Conservation (phyloP, 2,113 vertebrate genomes). For the Sebastes schlegelii region DNA sequence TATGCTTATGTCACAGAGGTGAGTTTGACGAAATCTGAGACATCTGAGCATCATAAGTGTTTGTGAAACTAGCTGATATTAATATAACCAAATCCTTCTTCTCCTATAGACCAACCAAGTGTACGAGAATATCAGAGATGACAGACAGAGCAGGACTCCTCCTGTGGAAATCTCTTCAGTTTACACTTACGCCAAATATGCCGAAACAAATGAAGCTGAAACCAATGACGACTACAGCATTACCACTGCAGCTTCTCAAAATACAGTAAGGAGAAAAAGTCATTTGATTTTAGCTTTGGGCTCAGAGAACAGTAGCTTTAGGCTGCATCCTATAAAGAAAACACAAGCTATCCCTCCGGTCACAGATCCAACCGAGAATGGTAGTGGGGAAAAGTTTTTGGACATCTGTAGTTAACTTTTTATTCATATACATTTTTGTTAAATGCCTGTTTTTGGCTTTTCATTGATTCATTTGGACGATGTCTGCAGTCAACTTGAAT, state of each 20-base stretch:
- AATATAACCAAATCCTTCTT: background rate
- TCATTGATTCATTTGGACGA: too few relatives aligned
- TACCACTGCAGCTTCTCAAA: background rate
- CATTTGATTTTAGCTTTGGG: background rate
- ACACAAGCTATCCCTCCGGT: background rate
- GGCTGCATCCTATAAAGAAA: too few relatives aligned
- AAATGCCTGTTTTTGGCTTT: too few relatives aligned
- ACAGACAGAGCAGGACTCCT: background rate
- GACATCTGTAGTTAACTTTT: too few relatives aligned
- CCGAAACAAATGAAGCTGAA: background rate
- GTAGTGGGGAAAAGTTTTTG: too few relatives aligned
- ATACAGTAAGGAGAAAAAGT: conserved; percentile 3
- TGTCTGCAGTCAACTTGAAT: too few relatives aligned
- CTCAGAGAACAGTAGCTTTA: background rate
- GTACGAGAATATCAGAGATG: background rate
- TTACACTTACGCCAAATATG: background rate
- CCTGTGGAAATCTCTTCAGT: background rate
- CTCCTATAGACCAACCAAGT: conserved; percentile 1
- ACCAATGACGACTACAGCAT: background rate
- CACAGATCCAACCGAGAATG: background rate
- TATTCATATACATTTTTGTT: too few relatives aligned
- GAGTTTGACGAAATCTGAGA: background rate
- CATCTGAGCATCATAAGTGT: background rate
- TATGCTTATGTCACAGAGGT: conserved; percentile 6
- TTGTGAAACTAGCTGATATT: background rate